These are phyloP conservation scores for Hypocryptadius cinnamomeus DNA, from an alignment of 2,113 vertebrate genomes.

Conservation along the genomic window DNA sequence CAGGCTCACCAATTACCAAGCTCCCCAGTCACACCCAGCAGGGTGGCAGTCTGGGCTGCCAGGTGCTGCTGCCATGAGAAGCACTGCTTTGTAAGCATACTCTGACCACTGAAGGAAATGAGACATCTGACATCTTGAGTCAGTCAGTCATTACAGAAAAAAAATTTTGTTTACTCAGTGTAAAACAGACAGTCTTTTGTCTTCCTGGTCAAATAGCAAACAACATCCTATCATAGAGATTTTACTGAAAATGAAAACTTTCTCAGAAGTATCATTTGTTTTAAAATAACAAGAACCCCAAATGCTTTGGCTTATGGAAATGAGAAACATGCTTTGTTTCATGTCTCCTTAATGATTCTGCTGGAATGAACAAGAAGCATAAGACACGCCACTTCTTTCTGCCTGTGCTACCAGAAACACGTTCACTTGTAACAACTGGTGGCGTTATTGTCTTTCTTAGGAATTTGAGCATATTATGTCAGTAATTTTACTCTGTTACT, in stretches of 20 bases:
- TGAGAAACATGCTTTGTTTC: background rate
- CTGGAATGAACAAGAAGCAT: accelerated
- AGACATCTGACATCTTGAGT: background rate
- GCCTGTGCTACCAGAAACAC: background rate
- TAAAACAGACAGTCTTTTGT: background rate
- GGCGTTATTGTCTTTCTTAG: background rate
- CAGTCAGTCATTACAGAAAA: background rate
- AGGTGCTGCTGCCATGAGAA: background rate
- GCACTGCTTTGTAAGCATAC: background rate
- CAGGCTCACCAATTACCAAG: background rate
- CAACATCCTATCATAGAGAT: background rate
- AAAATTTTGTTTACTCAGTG: background rate
- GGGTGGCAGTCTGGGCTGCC: accelerated
- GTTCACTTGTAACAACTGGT: accelerated
- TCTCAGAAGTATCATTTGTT: background rate
- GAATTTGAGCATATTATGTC: no score
- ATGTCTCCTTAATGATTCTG: no score
- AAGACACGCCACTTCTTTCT: background rate
- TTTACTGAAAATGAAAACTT: background rate
- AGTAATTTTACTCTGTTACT: background rate
- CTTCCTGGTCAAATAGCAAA: background rate
- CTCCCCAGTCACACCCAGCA: background rate
- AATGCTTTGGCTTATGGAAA: background rate
- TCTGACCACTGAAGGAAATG: background rate
- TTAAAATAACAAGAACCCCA: background rate